phyloP scores from a whole-genome alignment of 2,797 vertebrate species.

The Microctenopoma stevenorrisi region DNA sequence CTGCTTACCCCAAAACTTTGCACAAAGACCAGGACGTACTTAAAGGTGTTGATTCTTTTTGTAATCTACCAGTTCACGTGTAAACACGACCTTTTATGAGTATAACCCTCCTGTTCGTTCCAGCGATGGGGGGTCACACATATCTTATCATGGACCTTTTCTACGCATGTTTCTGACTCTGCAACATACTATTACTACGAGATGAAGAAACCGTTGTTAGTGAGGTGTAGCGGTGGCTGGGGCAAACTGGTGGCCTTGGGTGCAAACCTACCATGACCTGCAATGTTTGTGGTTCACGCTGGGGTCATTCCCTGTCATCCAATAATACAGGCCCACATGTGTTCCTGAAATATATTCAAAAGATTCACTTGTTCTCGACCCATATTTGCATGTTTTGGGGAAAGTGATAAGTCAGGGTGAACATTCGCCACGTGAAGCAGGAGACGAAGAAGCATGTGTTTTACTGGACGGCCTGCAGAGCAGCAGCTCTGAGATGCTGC shows the following conservation, averaged over 20 bases:
- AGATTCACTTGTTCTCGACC: not conserved
- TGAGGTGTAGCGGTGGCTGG: not conserved
- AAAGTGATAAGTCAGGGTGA: not conserved
- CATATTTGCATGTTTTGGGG: not conserved
- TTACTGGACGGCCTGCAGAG: not conserved
- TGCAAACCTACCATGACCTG: not conserved
- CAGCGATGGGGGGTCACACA: not conserved
- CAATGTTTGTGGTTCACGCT: not conserved
- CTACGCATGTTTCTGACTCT: not conserved
- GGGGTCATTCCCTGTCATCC: not conserved
- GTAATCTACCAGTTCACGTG: not conserved
- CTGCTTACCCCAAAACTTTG: slow-evolving; percentile 12
- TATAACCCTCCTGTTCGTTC: not conserved
- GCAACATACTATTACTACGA: not conserved
- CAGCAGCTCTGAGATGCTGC: not conserved
- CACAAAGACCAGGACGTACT: not conserved
- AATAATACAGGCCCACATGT: not conserved
- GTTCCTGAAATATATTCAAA: not conserved
- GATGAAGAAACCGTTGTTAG: not conserved
- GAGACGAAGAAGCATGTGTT: not conserved
- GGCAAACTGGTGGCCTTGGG: not conserved
- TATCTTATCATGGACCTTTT: not conserved
- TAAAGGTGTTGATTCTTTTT: slow-evolving; percentile 10
- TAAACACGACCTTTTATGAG: slow-evolving; percentile 13
- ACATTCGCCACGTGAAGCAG: not conserved